These are phyloP conservation scores for Centropus bengalensis DNA, from an alignment of 2,113 vertebrate species.

Conservation along the genomic window DNA sequence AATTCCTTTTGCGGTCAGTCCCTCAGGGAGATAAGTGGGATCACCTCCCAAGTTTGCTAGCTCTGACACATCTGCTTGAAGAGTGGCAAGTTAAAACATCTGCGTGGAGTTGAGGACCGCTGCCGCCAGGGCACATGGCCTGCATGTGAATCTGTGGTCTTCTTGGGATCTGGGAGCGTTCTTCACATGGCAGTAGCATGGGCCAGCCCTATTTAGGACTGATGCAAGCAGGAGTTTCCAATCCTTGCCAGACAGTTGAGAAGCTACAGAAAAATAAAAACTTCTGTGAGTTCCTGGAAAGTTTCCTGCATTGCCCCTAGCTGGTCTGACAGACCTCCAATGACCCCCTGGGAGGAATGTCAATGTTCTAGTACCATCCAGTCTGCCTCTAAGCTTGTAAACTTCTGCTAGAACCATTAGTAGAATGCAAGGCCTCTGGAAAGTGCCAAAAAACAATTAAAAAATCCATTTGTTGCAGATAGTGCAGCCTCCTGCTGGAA, in stretches of 20 bases:
- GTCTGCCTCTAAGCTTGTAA: not conserved
- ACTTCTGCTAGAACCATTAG: not conserved
- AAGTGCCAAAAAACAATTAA: not conserved
- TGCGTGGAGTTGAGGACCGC: not conserved
- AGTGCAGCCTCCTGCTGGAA: not conserved
- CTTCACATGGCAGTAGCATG: constrained; percentile 24
- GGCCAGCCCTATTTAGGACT: constrained; percentile 44
- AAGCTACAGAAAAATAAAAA: constrained; percentile 46
- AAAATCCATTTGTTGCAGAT: not conserved
- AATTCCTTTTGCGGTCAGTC: not conserved
- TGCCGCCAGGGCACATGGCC: constrained; percentile 61
- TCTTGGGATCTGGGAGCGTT: constrained; percentile 12
- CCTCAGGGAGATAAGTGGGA: constrained; percentile 25
- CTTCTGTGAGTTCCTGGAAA: constrained; percentile 59
- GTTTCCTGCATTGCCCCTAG: constrained; percentile 39
- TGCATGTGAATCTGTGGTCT: constrained; percentile 50
- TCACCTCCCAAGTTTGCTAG: constrained; percentile 19
- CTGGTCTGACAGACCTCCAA: constrained; percentile 27
- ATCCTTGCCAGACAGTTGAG: constrained; percentile 53
- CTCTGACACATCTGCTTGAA: constrained; percentile 62
- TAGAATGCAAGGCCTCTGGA: not conserved
- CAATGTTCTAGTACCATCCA: not conserved
- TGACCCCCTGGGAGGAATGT: not conserved
- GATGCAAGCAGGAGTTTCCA: constrained; percentile 53
- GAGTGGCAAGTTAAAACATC: constrained; percentile 61